A percentile compares a stretch with the other conserved stretches of the same genome.
phyloP scores from a whole-genome alignment of 2,113 vertebrate genomes.

The Dicentrarchus labrax region DNA sequence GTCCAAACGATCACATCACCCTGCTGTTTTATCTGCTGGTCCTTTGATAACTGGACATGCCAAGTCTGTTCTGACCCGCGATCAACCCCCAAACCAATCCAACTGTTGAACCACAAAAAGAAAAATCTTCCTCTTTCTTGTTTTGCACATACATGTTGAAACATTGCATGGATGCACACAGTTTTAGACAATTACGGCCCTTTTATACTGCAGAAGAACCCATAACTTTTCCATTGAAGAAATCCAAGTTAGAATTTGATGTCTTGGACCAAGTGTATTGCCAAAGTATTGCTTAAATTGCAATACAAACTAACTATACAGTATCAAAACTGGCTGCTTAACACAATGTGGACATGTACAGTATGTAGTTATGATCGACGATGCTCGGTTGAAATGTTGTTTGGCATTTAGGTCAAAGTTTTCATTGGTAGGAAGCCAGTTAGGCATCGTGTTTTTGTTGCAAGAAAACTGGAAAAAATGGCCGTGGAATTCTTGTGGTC shows the following conservation, averaged over 20 bases:
- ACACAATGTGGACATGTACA: background rate
- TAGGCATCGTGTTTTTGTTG: background rate
- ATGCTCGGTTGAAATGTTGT: background rate
- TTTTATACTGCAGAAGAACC: background rate
- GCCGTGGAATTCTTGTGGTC: background rate
- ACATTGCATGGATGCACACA: background rate
- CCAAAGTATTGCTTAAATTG: too few species aligned
- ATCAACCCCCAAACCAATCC: constrained; percentile 29
- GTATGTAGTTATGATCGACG: too few species aligned
- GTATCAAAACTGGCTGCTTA: background rate
- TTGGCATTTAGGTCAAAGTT: background rate
- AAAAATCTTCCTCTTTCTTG: background rate
- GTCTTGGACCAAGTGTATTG: too few species aligned
- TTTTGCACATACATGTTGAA: background rate
- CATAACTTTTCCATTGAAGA: background rate
- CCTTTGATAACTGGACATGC: constrained; percentile 47
- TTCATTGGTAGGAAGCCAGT: background rate
- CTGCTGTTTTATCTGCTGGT: constrained; percentile 26
- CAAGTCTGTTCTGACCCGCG: constrained; percentile 41
- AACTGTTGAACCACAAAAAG: constrained; percentile 4
- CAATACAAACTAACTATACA: too few species aligned
- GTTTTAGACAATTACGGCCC: background rate
- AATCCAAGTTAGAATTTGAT: background rate
- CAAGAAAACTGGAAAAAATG: background rate
- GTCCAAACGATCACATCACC: constrained; percentile 44